Evolutionary conservation across 2,113 vertebrate species (phyloP).

Genomic region (Phylloscopus trochiloides): DNA sequence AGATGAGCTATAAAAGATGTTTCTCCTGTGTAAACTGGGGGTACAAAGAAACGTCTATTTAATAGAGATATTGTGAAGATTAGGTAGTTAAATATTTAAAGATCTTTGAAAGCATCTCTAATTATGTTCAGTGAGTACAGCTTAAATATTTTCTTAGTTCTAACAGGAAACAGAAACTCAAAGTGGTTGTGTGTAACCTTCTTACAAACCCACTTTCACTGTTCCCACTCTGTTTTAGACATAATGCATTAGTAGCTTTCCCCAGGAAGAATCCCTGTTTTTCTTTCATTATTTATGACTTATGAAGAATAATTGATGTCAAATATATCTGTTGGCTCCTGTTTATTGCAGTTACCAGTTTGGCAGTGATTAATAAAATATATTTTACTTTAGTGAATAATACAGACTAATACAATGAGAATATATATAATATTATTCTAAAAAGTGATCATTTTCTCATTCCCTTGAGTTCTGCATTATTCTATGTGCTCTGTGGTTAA

Average conservation of each 20-base stretch:
- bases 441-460: neutral
- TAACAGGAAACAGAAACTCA: neutral
- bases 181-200: neutral
- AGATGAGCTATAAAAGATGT: neutral
- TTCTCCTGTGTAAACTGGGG: neutral
- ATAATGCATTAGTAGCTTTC: neutral
- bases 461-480: neutral
- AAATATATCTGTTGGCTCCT: neutral
- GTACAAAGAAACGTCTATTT: neutral
- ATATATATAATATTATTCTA: neutral
- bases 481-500: neutral
- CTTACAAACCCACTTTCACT: neutral
- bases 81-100: constrained; percentile 25
- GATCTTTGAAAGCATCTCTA: constrained; percentile 2
- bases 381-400: neutral
- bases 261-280: neutral
- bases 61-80: neutral
- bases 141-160: constrained; percentile 15
- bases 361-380: neutral
- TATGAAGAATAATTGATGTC: neutral
- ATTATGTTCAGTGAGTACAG: neutral
- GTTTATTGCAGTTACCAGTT: neutral
- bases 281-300: neutral
- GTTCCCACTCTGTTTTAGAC: neutral
- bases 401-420: neutral